Conservation (phyloP, 37 sponge, comb jelly and placozoan species). For the Ianthella basta region DNA sequence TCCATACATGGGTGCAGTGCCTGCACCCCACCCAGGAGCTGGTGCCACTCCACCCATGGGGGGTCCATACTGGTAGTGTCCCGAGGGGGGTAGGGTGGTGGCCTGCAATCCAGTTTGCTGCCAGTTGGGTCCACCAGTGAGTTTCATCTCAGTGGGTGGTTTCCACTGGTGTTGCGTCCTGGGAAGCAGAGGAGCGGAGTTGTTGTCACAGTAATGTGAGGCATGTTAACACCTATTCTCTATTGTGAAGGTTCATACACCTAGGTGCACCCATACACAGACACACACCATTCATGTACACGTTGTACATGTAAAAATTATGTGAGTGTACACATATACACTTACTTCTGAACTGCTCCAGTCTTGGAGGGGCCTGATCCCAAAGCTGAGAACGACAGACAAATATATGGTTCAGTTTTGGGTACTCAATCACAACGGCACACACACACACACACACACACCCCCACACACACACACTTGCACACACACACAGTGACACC, state of each 20-base stretch:
- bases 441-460: not conserved
- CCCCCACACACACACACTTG: not conserved
- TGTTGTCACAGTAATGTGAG: too few species aligned
- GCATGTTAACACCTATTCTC: too few species aligned
- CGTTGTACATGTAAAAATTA: not conserved
- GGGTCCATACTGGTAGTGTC: too few species aligned
- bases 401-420: too few species aligned
- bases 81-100: conserved; percentile 30
- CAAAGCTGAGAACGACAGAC: not conserved
- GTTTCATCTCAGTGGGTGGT: conserved; percentile 35
- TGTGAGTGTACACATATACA: not conserved
- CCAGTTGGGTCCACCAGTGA: conserved; percentile 70
- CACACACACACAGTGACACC: not conserved
- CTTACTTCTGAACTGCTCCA: not conserved
- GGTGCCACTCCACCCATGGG: not conserved
- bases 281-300: not conserved
- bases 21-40: not conserved
- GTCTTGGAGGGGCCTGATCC: not conserved
- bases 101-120: conserved; percentile 20
- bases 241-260: too few species aligned
- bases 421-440: too few species aligned
- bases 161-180: conserved; percentile 71
- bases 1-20: conserved; percentile 5
- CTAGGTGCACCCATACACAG: not conserved
- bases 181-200: not conserved